A percentile compares a stretch with the other conserved stretches of the same genome.
phyloP scores from a whole-genome alignment of 2,888 invertebrate species.

The Onthophagus sagittarius region DNA sequence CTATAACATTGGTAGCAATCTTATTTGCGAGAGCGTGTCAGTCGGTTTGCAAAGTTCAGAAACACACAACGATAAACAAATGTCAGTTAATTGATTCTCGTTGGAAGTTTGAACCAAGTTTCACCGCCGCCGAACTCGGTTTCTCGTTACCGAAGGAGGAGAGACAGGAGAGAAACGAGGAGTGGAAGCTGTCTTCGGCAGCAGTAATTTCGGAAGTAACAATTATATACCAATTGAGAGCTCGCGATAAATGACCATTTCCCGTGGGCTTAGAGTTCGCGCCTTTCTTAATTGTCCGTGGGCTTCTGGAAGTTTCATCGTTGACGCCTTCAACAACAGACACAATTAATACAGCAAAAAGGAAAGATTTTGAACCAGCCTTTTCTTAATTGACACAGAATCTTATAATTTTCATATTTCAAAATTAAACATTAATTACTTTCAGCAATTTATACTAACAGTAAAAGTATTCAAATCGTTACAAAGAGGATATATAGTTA shows the following conservation, averaged over 20 bases:
- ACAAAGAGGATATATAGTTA: not conserved
- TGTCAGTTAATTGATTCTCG: slow-evolving; percentile 5
- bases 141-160: not conserved
- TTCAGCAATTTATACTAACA: not conserved
- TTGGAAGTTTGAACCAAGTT: not conserved
- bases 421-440: too few species aligned
- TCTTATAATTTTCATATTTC: too few species aligned
- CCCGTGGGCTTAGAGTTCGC: not conserved
- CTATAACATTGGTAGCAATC: not conserved
- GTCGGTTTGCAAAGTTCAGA: not conserved
- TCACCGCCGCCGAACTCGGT: not conserved
- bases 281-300: slow-evolving; percentile 3
- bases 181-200: not conserved
- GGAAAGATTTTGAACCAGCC: too few species aligned
- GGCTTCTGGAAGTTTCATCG: not conserved
- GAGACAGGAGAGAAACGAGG: too few species aligned
- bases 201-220: slow-evolving; percentile 7
- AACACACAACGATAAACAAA: slow-evolving; percentile 3
- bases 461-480: not conserved
- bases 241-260: not conserved
- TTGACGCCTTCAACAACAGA: not conserved
- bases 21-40: not conserved
- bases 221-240: slow-evolving; percentile 9
- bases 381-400: too few species aligned
- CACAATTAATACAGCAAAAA: too few species aligned